These are phyloP conservation scores for Motacilla tschutschensis DNA, from an alignment of 2,113 vertebrate species.

Conservation along the genomic window DNA sequence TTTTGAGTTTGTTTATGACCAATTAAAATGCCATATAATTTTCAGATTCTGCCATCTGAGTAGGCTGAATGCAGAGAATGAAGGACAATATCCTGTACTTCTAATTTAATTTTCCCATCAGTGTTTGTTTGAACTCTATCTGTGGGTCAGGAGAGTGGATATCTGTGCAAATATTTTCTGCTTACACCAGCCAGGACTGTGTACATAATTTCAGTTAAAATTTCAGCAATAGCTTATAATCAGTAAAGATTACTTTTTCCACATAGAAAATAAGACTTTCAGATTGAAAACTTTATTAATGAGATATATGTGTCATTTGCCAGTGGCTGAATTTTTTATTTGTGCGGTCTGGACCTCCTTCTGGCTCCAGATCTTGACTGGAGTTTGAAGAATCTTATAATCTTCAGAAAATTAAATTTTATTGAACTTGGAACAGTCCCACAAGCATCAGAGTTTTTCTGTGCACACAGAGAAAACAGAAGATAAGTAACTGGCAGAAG, in stretches of 20 bases:
- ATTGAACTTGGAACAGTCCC: conserved; percentile 47
- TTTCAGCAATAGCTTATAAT: not conserved
- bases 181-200: not conserved
- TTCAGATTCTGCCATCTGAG: conserved; percentile 49
- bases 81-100: conserved; percentile 58
- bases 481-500: conserved; percentile 22
- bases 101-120: conserved; percentile 55
- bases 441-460: not conserved
- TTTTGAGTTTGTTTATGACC: conserved; percentile 26
- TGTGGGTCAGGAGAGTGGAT: conserved; percentile 42
- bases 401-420: conserved; percentile 44
- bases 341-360: not conserved
- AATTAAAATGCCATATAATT: conserved; percentile 50
- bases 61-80: conserved; percentile 57
- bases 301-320: not conserved
- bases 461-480: conserved; percentile 17
- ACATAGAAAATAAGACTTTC: not conserved
- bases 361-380: conserved; percentile 8
- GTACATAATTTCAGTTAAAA: conserved; percentile 12
- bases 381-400: conserved; percentile 38
- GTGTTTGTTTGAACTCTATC: conserved; percentile 55
- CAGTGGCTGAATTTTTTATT: not conserved
- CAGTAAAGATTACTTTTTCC: not conserved
- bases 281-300: conserved; percentile 9
- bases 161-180: conserved; percentile 43